These are phyloP conservation scores for Drosophila murphyi DNA, from an alignment of 1,140 invertebrate genomes.

Conservation along the genomic window DNA sequence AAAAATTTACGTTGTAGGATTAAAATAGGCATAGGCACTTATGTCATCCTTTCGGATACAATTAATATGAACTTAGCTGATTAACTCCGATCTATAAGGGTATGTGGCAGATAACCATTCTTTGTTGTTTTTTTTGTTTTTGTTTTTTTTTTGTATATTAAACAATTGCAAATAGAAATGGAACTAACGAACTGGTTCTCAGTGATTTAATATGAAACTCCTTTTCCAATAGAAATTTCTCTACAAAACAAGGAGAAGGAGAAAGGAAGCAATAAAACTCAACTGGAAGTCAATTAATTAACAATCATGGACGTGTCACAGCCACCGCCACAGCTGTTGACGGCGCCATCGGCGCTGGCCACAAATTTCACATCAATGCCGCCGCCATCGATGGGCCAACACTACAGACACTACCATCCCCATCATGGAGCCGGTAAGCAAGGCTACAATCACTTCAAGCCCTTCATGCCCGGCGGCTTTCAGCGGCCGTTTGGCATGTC, in stretches of 20 bases:
- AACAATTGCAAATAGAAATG: slow-evolving; percentile 13
- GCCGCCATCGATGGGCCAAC: slow-evolving; percentile 67
- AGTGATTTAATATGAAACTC: not conserved
- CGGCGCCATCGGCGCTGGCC: slow-evolving; percentile 75
- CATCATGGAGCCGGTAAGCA: slow-evolving; percentile 77
- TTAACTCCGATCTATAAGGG: too few species aligned
- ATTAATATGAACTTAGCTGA: too few species aligned
- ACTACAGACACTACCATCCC: slow-evolving; percentile 74
- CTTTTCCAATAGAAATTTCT: slow-evolving; percentile 25
- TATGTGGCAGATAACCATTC: too few species aligned
- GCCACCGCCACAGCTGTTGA: slow-evolving; percentile 74
- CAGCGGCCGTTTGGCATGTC: slow-evolving; percentile 86
- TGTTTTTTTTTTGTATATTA: not conserved
- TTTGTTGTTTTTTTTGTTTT: not conserved
- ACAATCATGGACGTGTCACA: slow-evolving; percentile 73
- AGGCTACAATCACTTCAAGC: slow-evolving; percentile 78
- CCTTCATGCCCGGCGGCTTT: slow-evolving; percentile 76
- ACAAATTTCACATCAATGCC: slow-evolving; percentile 76
- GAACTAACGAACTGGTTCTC: slow-evolving; percentile 29
- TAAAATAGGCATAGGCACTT: too few species aligned
- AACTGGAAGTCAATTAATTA: not conserved
- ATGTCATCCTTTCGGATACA: too few species aligned
- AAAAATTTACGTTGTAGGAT: too few species aligned
- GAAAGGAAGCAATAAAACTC: slow-evolving; percentile 12
- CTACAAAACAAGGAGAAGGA: slow-evolving; percentile 33